phyloP scores from a whole-genome alignment of 2,888 invertebrate genomes.

The Coelogynopora nodosa region DNA sequence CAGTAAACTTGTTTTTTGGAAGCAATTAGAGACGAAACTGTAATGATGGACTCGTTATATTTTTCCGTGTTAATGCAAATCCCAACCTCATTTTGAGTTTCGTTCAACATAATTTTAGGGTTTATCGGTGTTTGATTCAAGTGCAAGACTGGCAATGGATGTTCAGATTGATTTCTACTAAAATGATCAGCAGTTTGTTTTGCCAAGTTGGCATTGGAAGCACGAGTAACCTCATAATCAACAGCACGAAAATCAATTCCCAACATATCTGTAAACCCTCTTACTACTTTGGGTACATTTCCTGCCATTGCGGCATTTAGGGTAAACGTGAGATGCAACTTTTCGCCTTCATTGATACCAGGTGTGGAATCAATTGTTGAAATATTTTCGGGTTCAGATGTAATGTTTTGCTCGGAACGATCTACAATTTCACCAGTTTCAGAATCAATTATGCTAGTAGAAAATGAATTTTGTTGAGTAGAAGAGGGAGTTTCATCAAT shows the following conservation, averaged over 20 bases:
- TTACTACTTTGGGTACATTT: constrained; percentile 29
- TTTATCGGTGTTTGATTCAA: neutral
- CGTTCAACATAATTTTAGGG: neutral
- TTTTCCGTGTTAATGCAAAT: neutral
- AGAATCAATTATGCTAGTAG: constrained; percentile 1
- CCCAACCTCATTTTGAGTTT: neutral
- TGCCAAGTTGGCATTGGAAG: neutral
- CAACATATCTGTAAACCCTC: constrained; percentile 37
- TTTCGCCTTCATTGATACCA: constrained; percentile 15
- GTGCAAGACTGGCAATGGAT: neutral
- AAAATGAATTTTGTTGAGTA: neutral
- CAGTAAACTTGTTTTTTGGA: neutral
- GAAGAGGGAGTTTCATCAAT: neutral
- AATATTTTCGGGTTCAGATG: neutral
- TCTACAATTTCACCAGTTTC: constrained; percentile 20
- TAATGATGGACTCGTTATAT: neutral
- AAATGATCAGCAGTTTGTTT: neutral
- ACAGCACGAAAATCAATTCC: constrained; percentile 38
- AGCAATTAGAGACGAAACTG: neutral
- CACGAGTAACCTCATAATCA: constrained; percentile 32
- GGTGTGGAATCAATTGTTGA: neutral
- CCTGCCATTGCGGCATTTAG: constrained; percentile 34
- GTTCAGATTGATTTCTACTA: neutral
- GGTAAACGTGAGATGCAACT: constrained; percentile 33
- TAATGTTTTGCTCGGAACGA: neutral